These are phyloP conservation scores for Mergus octosetaceus DNA, from an alignment of 2,797 vertebrate genomes.

Conservation along the genomic window DNA sequence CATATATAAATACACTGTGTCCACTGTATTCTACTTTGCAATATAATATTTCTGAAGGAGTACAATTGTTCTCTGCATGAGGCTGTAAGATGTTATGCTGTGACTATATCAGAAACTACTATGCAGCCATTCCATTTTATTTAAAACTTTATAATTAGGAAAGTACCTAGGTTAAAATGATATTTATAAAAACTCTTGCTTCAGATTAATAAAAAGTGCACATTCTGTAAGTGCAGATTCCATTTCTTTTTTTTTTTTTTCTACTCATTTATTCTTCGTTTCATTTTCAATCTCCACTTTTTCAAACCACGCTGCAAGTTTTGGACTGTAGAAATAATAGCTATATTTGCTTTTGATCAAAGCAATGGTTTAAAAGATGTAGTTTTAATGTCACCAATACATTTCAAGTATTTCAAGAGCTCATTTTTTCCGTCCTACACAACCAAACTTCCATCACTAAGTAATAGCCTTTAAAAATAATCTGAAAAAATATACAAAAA, in stretches of 20 bases:
- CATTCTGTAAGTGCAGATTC: slow-evolving; percentile 14
- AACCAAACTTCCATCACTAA: not conserved
- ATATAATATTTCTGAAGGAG: slow-evolving; percentile 24
- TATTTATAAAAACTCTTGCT: not conserved
- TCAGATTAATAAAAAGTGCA: slow-evolving; percentile 22
- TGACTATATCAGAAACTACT: slow-evolving; percentile 9
- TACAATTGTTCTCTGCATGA: not conserved
- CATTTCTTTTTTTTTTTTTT: not conserved
- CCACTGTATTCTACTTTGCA: not conserved
- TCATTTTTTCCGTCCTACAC: not conserved
- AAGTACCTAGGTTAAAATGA: slow-evolving; percentile 33
- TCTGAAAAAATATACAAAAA: not conserved
- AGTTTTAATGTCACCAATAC: not conserved
- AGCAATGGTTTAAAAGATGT: not conserved
- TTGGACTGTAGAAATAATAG: not conserved
- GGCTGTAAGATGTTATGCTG: not conserved
- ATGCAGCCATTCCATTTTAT: not conserved
- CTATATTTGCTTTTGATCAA: slow-evolving; percentile 8
- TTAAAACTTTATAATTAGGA: slow-evolving; percentile 12
- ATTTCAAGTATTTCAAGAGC: not conserved
- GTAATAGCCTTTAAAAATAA: not conserved
- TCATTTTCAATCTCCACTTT: not conserved
- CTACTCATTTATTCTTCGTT: not conserved
- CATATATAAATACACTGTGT: not conserved
- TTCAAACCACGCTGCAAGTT: not conserved